Evolutionary conservation across 2,888 invertebrate species (phyloP).

Genomic region (Ormyrus thymus): DNA sequence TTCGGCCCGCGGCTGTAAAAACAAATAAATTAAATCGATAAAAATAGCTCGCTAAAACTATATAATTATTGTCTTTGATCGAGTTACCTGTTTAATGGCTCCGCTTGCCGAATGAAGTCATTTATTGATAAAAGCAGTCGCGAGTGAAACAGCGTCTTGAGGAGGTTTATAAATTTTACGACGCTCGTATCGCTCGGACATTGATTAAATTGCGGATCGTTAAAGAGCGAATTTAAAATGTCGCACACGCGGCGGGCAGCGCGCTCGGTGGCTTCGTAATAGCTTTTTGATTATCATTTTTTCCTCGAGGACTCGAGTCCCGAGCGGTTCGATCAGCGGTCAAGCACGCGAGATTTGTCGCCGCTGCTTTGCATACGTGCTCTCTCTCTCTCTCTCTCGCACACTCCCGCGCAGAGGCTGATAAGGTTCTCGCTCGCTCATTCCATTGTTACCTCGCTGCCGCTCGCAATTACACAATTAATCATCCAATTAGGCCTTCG

Average conservation of each 20-base stretch:
- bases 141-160: too few relatives aligned
- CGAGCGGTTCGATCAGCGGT: conserved; percentile 42
- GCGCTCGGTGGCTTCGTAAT: conserved; percentile 27
- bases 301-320: conserved; percentile 19
- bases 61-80: too few relatives aligned
- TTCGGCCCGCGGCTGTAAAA: too few relatives aligned
- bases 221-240: conserved; percentile 38
- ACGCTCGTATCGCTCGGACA: not conserved
- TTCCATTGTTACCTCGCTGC: conserved; percentile 59
- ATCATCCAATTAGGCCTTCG: conserved; percentile 70
- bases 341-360: conserved; percentile 56
- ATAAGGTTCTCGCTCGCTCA: conserved; percentile 60
- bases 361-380: conserved; percentile 30
- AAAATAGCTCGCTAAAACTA: too few relatives aligned
- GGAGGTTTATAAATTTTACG: too few relatives aligned
- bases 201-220: conserved; percentile 15
- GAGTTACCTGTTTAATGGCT: too few relatives aligned
- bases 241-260: not conserved
- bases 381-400: too few relatives aligned
- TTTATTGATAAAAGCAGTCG: too few relatives aligned
- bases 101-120: too few relatives aligned
- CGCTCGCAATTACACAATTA: conserved; percentile 68
- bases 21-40: too few relatives aligned
- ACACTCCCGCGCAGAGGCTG: conserved; percentile 60
- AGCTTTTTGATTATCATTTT: conserved; percentile 51